Conservation (phyloP, 2,113 vertebrate genomes). For the Ceratotherium simum region DNA sequence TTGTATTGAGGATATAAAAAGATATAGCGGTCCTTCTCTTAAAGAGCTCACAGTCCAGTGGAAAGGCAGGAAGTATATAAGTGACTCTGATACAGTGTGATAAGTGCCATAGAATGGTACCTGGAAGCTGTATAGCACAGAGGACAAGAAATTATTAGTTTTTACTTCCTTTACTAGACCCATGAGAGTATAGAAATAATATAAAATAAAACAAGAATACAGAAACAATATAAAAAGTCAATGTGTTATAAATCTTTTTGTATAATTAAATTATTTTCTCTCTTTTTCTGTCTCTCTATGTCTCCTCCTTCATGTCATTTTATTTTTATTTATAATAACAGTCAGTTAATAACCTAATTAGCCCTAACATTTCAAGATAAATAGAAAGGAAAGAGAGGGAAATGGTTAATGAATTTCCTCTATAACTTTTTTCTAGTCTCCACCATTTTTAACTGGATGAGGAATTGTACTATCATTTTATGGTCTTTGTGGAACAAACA, state of each 20-base stretch:
- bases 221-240: not conserved
- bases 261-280: not conserved
- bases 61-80: not conserved
- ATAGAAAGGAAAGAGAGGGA: not conserved
- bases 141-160: not conserved
- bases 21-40: not conserved
- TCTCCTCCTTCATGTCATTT: not conserved
- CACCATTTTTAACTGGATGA: not conserved
- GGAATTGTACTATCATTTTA: not conserved
- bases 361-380: not conserved
- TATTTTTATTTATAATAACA: not conserved
- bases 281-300: not conserved
- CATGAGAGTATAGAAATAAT: not conserved
- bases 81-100: not conserved
- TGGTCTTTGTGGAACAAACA: not conserved
- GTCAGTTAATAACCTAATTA: not conserved
- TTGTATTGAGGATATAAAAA: not conserved
- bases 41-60: not conserved
- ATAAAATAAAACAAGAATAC: not conserved
- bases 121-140: not conserved
- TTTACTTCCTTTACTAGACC: not conserved
- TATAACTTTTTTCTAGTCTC: not conserved
- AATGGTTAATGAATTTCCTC: not conserved
- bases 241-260: not conserved
- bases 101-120: not conserved